Evolutionary conservation across 2,797 vertebrate species (phyloP), one percentile per base, ranked within the genome.

Genomic region (Carapus acus): DNA sequence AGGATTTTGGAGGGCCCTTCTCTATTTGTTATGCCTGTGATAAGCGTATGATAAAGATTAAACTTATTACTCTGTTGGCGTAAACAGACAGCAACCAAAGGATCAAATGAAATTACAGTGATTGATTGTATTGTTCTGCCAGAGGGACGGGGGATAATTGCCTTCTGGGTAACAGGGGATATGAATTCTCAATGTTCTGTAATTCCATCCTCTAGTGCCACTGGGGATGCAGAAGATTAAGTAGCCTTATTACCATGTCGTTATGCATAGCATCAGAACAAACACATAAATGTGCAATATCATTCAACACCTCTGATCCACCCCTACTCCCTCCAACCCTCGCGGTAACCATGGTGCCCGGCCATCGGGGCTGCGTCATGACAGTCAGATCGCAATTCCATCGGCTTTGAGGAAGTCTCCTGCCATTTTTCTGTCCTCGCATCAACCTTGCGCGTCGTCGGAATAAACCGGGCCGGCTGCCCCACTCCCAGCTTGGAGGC

Each of bases 101-200:
- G 83, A 85, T 84, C 81, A 84, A 88, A 89, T 89, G 77, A 88
- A 87, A 88, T 89, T 88, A 88, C 73, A 74, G 75, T 86, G 87
- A 87, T 82, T 82, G 85, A 89, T 89, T 86, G 78, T 83, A 86
- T 87, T 89, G 87, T 85, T 88, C 83, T 86, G 83, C 84, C 82
- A 79, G 73, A 74, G 80, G 80, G 81, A 83, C 74, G 76, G 77
- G 70, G 69, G 80, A 85, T 86, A 88, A 87, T 85, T 83, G 81
- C 81, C 84, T 87, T 82, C 79, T 80, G 80, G 85, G 84, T 84
- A 85, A 85, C 81, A 65, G 74, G 76, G 84, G 82, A 85, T 84
- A 84, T 81, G 83, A 85, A 85, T 83, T 82, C 80, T 84, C 79
- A 78, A 63, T 78, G 77, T 77, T 81, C 74, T 83, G 83, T 87